These are phyloP conservation scores for Arrhopalites spinosus DNA, from an alignment of 2,888 invertebrate genomes.

Conservation along the genomic window DNA sequence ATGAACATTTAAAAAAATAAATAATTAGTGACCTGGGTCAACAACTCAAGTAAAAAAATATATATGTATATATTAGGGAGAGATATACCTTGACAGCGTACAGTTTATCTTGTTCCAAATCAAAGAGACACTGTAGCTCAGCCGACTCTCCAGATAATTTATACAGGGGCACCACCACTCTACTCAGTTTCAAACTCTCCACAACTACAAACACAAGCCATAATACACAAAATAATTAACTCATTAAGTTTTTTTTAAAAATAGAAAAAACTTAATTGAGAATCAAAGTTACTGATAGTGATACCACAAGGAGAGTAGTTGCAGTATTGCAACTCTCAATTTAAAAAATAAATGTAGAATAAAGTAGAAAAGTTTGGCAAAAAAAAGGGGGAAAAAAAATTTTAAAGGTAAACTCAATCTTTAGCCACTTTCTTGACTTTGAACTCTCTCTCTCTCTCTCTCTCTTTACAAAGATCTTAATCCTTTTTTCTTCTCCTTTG, in stretches of 20 bases:
- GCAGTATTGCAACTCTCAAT: not conserved
- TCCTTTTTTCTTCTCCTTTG: constrained; percentile 6
- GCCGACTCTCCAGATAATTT: constrained; percentile 69
- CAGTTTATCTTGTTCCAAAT: constrained; percentile 69
- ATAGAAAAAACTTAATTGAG: no score
- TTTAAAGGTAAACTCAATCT: not conserved
- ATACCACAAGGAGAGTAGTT: not conserved
- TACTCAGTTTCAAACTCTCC: constrained; percentile 47
- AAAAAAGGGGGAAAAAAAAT: not conserved
- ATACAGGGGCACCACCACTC: constrained; percentile 70
- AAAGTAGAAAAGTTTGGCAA: not conserved
- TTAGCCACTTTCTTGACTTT: constrained; percentile 13
- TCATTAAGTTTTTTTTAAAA: no score
- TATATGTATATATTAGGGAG: no score
- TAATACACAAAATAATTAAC: no score
- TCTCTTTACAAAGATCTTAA: constrained; percentile 1
- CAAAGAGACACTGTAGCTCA: constrained; percentile 70
- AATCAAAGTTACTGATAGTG: no score
- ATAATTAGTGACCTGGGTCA: no score
- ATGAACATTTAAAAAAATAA: no score
- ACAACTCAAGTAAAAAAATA: no score
- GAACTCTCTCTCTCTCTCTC: not conserved
- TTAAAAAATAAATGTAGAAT: not conserved
- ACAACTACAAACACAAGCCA: not conserved
- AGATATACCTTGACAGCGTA: constrained; percentile 74